Percentiles rank a stretch among this genome's conserved stretches.
phyloP scores from a whole-genome alignment of 2,888 invertebrate genomes.

The Lasioglossum zephyrum region DNA sequence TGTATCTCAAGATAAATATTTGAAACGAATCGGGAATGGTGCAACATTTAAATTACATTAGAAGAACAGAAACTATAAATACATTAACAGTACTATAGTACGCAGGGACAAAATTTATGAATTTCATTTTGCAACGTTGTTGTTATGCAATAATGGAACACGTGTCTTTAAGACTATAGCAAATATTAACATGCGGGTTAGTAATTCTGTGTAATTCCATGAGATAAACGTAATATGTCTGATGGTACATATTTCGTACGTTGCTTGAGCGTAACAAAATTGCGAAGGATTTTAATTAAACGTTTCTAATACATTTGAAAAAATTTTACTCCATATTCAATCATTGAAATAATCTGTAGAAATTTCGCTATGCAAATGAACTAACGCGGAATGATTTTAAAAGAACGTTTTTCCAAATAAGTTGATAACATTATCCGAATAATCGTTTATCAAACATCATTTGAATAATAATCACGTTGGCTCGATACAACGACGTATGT shows the following conservation, averaged over 20 bases:
- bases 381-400: not conserved
- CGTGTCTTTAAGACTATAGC: not conserved
- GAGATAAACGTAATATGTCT: not conserved
- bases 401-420: not conserved
- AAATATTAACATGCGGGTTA: not conserved
- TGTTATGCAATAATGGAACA: not conserved
- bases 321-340: not conserved
- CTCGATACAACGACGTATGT: no score
- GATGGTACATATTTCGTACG: not conserved
- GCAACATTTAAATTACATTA: not conserved
- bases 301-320: no score
- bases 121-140: constrained; percentile 1
- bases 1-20: no score
- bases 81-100: not conserved
- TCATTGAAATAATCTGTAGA: not conserved
- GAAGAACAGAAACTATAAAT: not conserved
- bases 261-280: not conserved
- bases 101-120: not conserved
- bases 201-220: not conserved
- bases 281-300: not conserved
- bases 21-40: not conserved
- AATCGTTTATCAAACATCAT: not conserved
- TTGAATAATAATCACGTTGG: not conserved
- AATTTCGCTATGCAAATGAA: not conserved
- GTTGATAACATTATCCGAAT: not conserved